A percentile compares a stretch with the other conserved stretches of the same genome.
Evolutionary conservation across 1,140 invertebrate genomes (phyloP).

Genomic region (Drosophila punjabiensis): DNA sequence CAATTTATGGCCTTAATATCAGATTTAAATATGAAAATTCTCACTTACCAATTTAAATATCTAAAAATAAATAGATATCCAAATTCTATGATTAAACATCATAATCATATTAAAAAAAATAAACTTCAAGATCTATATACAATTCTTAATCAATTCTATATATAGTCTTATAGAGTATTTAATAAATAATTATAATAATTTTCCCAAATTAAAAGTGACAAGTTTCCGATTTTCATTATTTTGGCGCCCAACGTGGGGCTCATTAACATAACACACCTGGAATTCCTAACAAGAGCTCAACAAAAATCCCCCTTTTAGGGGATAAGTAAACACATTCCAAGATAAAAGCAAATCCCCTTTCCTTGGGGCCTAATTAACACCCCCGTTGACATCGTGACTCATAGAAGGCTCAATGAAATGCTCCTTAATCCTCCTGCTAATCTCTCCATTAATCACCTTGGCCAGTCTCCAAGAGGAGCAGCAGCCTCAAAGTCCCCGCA

Average conservation of each 20-base stretch:
- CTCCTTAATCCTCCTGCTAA: constrained; percentile 36
- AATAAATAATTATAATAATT: not conserved
- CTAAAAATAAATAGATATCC: too few species aligned
- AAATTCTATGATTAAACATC: too few species aligned
- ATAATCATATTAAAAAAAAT: too few species aligned
- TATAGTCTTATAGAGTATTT: not conserved
- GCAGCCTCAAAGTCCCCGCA: constrained; percentile 26
- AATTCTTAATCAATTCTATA: too few species aligned
- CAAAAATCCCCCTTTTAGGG: not conserved
- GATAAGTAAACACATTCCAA: not conserved
- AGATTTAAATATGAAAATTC: too few species aligned
- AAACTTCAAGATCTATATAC: not conserved
- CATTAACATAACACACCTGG: not conserved
- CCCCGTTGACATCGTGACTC: not conserved
- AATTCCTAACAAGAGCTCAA: not conserved
- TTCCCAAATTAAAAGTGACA: not conserved
- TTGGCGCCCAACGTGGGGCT: not conserved
- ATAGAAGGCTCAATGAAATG: not conserved
- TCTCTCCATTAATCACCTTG: constrained; percentile 32
- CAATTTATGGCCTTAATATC: too few species aligned
- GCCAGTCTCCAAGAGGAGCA: constrained; percentile 21
- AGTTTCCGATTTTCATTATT: too few species aligned
- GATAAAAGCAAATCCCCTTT: not conserved
- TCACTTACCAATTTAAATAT: too few species aligned
- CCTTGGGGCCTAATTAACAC: constrained; percentile 2